phyloP scores from a whole-genome alignment of 2,888 invertebrate species.

The Drosophila monieri region DNA sequence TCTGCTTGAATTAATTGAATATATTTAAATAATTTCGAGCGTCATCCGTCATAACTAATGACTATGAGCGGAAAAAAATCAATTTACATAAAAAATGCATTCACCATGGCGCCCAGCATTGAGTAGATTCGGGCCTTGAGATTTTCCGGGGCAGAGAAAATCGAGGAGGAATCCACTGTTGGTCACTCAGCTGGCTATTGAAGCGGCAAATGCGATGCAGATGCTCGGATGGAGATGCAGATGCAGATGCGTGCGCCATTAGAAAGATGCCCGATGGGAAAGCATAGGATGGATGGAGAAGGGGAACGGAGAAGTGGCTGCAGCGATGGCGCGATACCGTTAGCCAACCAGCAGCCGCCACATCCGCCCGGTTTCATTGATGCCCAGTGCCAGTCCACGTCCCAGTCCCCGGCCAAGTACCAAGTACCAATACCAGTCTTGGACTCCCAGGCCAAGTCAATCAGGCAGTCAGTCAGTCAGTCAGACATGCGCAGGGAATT shows the following conservation, averaged over 20 bases:
- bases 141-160: slow-evolving; percentile 21
- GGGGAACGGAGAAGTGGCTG: slow-evolving; percentile 11
- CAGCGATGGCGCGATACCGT: slow-evolving; percentile 49
- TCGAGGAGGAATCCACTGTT: slow-evolving; percentile 24
- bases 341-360: slow-evolving; percentile 53
- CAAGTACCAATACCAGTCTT: slow-evolving; percentile 13
- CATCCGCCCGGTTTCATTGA: slow-evolving; percentile 65
- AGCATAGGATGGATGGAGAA: not conserved
- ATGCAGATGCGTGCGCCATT: slow-evolving; percentile 70
- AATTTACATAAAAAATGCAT: slow-evolving; percentile 78
- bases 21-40: slow-evolving; percentile 73
- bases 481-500: slow-evolving; percentile 55
- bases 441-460: slow-evolving; percentile 66
- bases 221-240: slow-evolving; percentile 18
- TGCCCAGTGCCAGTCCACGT: slow-evolving; percentile 42
- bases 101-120: slow-evolving; percentile 67
- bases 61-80: slow-evolving; percentile 57
- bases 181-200: slow-evolving; percentile 70
- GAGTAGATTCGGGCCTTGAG: slow-evolving; percentile 20
- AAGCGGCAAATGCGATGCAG: slow-evolving; percentile 64
- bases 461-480: slow-evolving; percentile 57
- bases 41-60: slow-evolving; percentile 72
- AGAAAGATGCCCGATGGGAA: slow-evolving; percentile 56
- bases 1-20: slow-evolving; percentile 68
- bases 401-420: slow-evolving; percentile 12